Base-by-base conservation (phyloP, 2,113 vertebrate species). In the Emydura subglobosa region DNA sequence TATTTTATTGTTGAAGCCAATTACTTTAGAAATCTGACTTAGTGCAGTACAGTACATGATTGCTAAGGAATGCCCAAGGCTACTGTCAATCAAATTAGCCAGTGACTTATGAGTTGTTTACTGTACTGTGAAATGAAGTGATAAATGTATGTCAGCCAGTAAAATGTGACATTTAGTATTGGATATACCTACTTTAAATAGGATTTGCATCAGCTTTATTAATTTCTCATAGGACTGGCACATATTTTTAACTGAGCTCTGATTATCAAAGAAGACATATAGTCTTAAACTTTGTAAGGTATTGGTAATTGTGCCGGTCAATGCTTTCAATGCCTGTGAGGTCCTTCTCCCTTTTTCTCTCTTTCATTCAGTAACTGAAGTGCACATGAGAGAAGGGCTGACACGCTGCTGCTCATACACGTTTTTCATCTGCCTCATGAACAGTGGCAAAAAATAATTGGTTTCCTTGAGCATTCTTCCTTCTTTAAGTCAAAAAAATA, bases 71-170 rank as follows among this genome's bases (percentile, higher is more conserved):
- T 97, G 98, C 97, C 97, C 92, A 98, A 96, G 97, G 97, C 97
- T 96, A 93, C 95, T 98, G 98, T 98, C 98, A 98, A 96, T 98
- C 98, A 98, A 97, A 98, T 98, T 97, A 98, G 87, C 89, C 51
- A 24, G 47, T 97, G 94, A 97, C 96, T 98, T 98, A 97, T 51
- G 84, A 98, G 95, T 98, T 98, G 97, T 98, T 98, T 98, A 98
- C 97, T 95, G 94, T 98, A 97, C 83, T 96, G 93, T 97, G 96
- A 98, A 98, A 98, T 98, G 93, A 98, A 98, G 97, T 98, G 97
- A 98, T 97, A 98, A 98, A 97, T 98, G 96, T 54, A 7, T 98
- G 96, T 96, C 98, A 98, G 86, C 83, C 76, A 94, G 92, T 97
- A 97, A 97, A 97, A 97, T 80, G 84, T 97, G 95, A 96, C 96